Percentiles rank a stretch among this genome's conserved stretches.
Evolutionary conservation across 1,140 invertebrate genomes (phyloP).

Genomic region (Carposina sasakii): DNA sequence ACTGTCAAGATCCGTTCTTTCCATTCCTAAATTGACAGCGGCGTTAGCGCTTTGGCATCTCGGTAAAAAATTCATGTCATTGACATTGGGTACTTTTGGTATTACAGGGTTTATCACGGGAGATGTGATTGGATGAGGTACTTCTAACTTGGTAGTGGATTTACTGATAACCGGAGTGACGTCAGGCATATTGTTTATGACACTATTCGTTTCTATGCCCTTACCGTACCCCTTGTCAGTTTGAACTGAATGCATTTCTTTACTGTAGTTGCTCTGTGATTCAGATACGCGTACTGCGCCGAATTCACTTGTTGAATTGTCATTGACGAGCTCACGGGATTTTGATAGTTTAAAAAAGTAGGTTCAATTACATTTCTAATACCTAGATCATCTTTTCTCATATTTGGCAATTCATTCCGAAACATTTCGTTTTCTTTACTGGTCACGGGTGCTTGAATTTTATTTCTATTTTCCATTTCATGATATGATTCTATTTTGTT

Average conservation of each 20-base stretch:
- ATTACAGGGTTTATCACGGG: conserved; percentile 60
- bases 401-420: conserved; percentile 41
- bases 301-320: conserved; percentile 59
- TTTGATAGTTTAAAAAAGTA: conserved; percentile 45
- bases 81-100: conserved; percentile 57
- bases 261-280: conserved; percentile 47
- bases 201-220: conserved; percentile 41
- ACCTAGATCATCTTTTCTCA: conserved; percentile 55
- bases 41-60: conserved; percentile 64
- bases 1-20: conserved; percentile 49
- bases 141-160: conserved; percentile 56
- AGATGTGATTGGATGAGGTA: conserved; percentile 63
- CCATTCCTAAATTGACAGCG: conserved; percentile 52
- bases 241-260: conserved; percentile 60
- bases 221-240: conserved; percentile 56
- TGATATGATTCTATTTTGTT: conserved; percentile 46
- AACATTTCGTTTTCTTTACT: conserved; percentile 55
- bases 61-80: conserved; percentile 62
- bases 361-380: conserved; percentile 55
- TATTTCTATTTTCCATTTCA: conserved; percentile 43
- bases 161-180: conserved; percentile 50
- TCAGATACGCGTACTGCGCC: conserved; percentile 49
- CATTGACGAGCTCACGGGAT: conserved; percentile 48
- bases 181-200: conserved; percentile 39
- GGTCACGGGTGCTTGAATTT: conserved; percentile 36